phyloP scores from a whole-genome alignment of 2,888 invertebrate species.

The Colletes collaris region DNA sequence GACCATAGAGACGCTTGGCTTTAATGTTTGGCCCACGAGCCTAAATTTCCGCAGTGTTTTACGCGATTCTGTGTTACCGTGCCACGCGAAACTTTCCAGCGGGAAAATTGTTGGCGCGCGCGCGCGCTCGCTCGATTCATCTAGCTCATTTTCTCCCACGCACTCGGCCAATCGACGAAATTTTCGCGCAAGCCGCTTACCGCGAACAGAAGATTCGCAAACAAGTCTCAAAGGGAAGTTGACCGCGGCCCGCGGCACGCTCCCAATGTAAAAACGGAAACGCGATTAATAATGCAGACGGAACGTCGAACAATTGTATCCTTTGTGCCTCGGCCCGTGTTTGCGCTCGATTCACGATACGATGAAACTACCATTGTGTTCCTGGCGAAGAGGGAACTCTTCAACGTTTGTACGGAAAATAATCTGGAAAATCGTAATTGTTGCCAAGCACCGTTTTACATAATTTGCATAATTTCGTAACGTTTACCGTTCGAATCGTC shows the following conservation, averaged over 20 bases:
- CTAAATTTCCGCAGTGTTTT: no score
- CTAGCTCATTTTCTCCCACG: background rate
- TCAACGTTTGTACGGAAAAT: conserved; percentile 11
- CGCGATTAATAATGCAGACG: conserved; percentile 42
- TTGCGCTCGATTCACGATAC: conserved; percentile 28
- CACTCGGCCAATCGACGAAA: conserved; percentile 17
- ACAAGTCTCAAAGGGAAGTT: conserved; percentile 15
- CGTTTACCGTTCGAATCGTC: no score
- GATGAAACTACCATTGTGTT: conserved; percentile 30
- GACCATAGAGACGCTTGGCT: no score
- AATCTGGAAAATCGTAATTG: background rate
- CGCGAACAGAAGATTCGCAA: conserved; percentile 27
- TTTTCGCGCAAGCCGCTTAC: conserved; percentile 22
- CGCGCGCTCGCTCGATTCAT: no score
- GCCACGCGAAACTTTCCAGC: no score
- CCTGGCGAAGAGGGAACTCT: conserved; percentile 2
- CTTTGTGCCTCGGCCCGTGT: conserved; percentile 28
- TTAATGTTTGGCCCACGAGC: no score
- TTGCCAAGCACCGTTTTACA: background rate
- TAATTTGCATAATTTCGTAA: no score
- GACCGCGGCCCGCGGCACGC: background rate
- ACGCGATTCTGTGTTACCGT: no score
- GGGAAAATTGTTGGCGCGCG: no score
- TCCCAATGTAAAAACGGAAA: conserved; percentile 11
- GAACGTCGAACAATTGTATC: conserved; percentile 43